These are phyloP conservation scores for Erpornis zantholeuca DNA, from an alignment of 2,113 vertebrate species.

Conservation along the genomic window DNA sequence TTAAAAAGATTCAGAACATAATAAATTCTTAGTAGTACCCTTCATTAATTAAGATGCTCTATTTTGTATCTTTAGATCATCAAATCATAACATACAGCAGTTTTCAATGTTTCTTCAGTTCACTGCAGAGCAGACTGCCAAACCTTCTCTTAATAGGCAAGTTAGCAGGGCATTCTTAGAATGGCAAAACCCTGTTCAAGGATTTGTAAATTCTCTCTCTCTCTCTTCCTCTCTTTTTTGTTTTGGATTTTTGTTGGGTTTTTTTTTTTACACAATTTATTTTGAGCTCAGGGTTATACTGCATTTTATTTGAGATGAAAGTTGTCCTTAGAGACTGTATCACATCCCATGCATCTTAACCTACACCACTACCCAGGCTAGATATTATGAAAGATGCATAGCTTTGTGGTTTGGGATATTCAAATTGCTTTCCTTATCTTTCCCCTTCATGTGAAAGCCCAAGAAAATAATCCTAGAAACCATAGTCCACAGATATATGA, in stretches of 20 bases:
- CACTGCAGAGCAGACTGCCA: not conserved
- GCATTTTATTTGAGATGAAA: not conserved
- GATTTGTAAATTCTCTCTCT: not conserved
- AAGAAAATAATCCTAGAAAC: slow-evolving; percentile 4
- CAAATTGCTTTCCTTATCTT: slow-evolving; percentile 34
- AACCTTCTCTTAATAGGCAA: not conserved
- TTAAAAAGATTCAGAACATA: not conserved
- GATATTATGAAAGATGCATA: slow-evolving; percentile 15
- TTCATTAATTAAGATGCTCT: not conserved
- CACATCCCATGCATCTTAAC: not conserved
- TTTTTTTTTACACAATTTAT: not conserved
- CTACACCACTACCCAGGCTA: not conserved
- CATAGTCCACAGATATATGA: not conserved
- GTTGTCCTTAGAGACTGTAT: not conserved
- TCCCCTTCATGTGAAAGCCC: not conserved
- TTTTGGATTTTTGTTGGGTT: no score
- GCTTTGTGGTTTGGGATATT: slow-evolving; percentile 4
- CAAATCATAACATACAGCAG: not conserved
- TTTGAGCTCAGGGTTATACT: not conserved
- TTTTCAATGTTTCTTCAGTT: not conserved
- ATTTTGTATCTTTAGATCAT: not conserved
- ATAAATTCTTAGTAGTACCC: not conserved
- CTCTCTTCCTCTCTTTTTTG: no score
- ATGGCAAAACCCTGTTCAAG: not conserved
- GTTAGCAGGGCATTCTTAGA: not conserved